Evolutionary conservation across 2,888 invertebrate genomes (phyloP).

Genomic region (Acanthosepion lycidas): DNA sequence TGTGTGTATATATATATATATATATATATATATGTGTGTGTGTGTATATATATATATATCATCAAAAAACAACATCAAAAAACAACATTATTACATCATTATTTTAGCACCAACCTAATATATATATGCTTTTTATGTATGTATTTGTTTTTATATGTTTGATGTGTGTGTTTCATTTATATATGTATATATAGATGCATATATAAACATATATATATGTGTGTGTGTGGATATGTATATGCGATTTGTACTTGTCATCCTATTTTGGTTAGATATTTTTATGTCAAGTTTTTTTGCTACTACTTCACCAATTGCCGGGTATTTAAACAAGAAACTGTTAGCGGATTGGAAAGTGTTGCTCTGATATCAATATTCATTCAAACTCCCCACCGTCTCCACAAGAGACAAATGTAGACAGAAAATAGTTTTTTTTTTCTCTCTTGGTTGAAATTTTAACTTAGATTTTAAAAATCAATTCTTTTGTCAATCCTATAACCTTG

Average conservation of each 20-base stretch:
- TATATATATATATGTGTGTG: too few species aligned
- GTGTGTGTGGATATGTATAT: neutral
- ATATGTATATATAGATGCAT: neutral
- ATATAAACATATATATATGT: neutral
- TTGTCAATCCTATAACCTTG: neutral
- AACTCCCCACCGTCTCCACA: neutral
- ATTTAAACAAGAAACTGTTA: too few species aligned
- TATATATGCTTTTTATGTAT: neutral
- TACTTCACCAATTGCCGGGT: too few species aligned
- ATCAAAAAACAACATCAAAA: too few species aligned
- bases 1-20: neutral
- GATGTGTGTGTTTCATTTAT: neutral
- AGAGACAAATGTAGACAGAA: too few species aligned
- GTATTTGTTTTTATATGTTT: conserved; percentile 35
- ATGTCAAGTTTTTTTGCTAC: too few species aligned
- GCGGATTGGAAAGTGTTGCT: too few species aligned
- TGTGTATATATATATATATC: too few species aligned
- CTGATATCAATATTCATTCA: neutral
- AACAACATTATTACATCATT: too few species aligned
- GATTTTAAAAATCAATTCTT: neutral
- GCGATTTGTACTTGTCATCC: too few species aligned
- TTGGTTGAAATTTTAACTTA: neutral
- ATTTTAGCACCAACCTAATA: too few species aligned
- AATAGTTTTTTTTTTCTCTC: neutral
- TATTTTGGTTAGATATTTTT: too few species aligned